A percentile compares a stretch with the other conserved stretches of the same genome.
Evolutionary conservation across 2,113 vertebrate species (phyloP).

Genomic region (Sinocyclocheilus anshuiensis): DNA sequence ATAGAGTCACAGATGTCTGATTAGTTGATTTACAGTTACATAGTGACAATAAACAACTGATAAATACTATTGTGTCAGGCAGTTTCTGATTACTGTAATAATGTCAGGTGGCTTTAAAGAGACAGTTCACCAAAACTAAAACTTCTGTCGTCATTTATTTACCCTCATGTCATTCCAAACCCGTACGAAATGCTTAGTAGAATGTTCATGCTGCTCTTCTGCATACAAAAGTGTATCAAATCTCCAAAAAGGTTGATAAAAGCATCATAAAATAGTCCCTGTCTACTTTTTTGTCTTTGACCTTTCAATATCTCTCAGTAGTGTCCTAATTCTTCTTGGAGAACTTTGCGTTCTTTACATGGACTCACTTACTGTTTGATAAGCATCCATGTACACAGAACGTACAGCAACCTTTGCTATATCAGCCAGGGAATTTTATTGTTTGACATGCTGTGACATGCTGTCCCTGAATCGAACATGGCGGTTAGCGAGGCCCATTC

Average conservation of each 20-base stretch:
- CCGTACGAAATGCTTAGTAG: too few relatives aligned
- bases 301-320: background rate
- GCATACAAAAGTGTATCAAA: background rate
- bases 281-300: background rate
- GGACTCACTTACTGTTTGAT: background rate
- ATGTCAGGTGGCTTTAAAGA: slow-evolving; percentile 2
- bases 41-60: background rate
- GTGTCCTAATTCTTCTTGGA: background rate
- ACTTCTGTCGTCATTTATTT: too few relatives aligned
- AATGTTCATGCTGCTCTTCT: background rate
- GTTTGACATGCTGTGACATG: background rate
- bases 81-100: background rate
- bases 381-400: background rate
- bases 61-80: background rate
- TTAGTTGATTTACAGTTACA: background rate
- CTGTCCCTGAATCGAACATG: background rate
- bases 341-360: slow-evolving; percentile 4
- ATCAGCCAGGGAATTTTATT: background rate
- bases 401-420: background rate
- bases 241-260: background rate
- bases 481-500: background rate
- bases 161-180: too few relatives aligned
- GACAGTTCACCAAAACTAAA: background rate
- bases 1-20: background rate
- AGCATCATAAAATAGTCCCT: background rate